These are phyloP conservation scores for Amphiura filiformis DNA, from an alignment of 35 echinoderm and acorn worm genomes.

Conservation along the genomic window DNA sequence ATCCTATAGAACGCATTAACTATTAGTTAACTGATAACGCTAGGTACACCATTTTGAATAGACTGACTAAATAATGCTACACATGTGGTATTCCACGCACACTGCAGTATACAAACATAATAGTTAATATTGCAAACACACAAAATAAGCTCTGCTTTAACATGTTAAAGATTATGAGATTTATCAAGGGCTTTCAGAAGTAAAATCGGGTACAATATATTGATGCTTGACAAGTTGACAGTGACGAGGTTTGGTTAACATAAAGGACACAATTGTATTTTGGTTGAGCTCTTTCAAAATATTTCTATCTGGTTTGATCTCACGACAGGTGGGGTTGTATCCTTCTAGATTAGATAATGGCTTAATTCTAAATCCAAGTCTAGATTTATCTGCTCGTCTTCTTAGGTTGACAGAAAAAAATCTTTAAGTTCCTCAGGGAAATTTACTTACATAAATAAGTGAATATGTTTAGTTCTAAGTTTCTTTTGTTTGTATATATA, in stretches of 20 bases:
- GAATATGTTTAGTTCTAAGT: no score
- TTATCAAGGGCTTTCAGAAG: not conserved
- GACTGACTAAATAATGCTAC: not conserved
- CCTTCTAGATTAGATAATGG: not conserved
- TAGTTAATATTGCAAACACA: not conserved
- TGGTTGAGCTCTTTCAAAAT: not conserved
- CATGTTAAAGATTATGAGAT: not conserved
- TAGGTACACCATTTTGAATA: not conserved
- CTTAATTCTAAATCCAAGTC: not conserved
- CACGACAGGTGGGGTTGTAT: not conserved
- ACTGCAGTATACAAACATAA: not conserved
- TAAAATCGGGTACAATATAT: not conserved
- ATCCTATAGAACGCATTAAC: not conserved
- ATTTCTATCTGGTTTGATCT: not conserved
- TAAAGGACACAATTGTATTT: not conserved
- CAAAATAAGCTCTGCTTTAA: not conserved
- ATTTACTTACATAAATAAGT: no score
- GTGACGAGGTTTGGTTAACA: not conserved
- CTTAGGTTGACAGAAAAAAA: not conserved
- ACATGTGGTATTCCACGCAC: not conserved
- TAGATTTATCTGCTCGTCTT: not conserved
- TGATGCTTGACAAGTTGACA: not conserved
- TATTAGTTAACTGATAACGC: not conserved
- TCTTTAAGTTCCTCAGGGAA: not conserved
- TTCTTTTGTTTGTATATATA: no score